Percentiles rank a stretch among this genome's conserved stretches.
These are phyloP conservation scores for Platyscapa corneri DNA, from an alignment of 1,140 invertebrate species.

Conservation along the genomic window DNA sequence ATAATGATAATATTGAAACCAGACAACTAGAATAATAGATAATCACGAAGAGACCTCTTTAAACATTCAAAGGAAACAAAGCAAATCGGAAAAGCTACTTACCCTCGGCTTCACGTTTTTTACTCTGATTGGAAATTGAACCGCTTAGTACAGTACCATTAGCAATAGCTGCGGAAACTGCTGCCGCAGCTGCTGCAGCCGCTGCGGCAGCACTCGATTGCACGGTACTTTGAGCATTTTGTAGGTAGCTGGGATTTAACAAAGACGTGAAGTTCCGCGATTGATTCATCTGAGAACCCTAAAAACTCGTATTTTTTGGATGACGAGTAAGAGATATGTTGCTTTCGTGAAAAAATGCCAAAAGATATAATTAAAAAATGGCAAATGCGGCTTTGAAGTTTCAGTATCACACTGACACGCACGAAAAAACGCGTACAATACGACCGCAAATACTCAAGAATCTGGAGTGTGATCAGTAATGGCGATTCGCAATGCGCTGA, in stretches of 20 bases:
- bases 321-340: background rate
- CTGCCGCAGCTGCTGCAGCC: slow-evolving; percentile 68
- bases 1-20: too few relatives aligned
- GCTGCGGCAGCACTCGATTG: slow-evolving; percentile 64
- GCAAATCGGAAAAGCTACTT: slow-evolving; percentile 37
- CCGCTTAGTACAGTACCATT: slow-evolving; percentile 65
- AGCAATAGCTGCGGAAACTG: slow-evolving; percentile 67
- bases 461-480: background rate
- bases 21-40: too few relatives aligned
- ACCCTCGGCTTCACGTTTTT: slow-evolving; percentile 70
- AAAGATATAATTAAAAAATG: background rate
- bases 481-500: background rate
- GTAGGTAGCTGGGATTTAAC: slow-evolving; percentile 75
- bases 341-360: background rate
- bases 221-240: slow-evolving; percentile 64
- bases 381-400: too few relatives aligned
- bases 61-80: background rate
- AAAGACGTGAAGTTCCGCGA: slow-evolving; percentile 75
- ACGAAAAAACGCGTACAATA: background rate
- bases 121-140: slow-evolving; percentile 50
- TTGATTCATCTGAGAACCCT: slow-evolving; percentile 64
- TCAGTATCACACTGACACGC: background rate
- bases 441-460: background rate
- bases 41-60: too few relatives aligned
- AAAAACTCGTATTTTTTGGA: background rate